A percentile compares a stretch with the other conserved stretches of the same genome.
Conservation (phyloP, 2,888 invertebrate genomes). For the Drepanosiphum platanoidis region DNA sequence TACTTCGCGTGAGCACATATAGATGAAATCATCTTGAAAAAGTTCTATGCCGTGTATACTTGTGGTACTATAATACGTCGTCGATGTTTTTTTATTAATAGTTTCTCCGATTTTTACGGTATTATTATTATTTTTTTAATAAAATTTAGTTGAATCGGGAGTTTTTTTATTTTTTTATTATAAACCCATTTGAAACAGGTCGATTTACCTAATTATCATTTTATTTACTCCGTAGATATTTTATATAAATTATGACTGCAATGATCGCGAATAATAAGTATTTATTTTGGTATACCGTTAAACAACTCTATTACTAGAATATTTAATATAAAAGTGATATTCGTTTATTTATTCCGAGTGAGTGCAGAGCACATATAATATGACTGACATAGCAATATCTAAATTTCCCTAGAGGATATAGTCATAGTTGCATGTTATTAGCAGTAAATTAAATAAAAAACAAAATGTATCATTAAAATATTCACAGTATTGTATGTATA, state of each 20-base stretch:
- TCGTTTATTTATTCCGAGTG: neutral
- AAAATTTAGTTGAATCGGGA: neutral
- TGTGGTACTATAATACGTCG: neutral
- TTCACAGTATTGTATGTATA: neutral
- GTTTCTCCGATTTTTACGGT: neutral
- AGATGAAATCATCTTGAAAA: slow-evolving; percentile 3
- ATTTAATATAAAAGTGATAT: neutral
- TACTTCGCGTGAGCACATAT: neutral
- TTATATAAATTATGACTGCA: neutral
- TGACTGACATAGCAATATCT: neutral
- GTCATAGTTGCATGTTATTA: slow-evolving; percentile 42
- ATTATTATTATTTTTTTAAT: neutral
- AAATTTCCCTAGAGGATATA: slow-evolving; percentile 38
- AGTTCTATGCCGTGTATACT: neutral
- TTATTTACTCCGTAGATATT: neutral
- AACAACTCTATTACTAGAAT: neutral
- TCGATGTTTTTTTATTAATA: neutral
- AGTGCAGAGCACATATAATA: neutral
- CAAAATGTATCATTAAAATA: slow-evolving; percentile 2
- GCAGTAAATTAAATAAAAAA: slow-evolving; percentile 36
- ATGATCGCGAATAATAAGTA: neutral
- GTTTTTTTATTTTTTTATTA: neutral
- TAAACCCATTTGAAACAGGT: neutral
- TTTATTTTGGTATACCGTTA: neutral
- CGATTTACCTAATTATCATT: neutral